A percentile compares a stretch with the other conserved stretches of the same genome.
Evolutionary conservation across 2,888 invertebrate species (phyloP).

Genomic region (Halocaridina rubra): DNA sequence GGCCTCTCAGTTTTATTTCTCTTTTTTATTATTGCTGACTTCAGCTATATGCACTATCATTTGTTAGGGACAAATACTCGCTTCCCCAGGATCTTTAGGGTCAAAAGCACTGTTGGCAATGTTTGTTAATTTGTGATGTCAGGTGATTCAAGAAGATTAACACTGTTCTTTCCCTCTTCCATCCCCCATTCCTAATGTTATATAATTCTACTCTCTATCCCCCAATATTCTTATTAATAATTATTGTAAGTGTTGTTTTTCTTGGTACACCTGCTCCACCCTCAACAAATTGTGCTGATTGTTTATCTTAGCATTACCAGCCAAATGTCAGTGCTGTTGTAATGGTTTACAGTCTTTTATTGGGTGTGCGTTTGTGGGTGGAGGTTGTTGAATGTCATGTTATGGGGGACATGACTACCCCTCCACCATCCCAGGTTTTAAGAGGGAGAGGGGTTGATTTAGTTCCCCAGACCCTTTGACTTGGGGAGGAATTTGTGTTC

Average conservation of each 20-base stretch:
- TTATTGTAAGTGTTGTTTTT: neutral
- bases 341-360: slow-evolving; percentile 18
- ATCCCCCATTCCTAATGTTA: slow-evolving; percentile 11
- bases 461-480: neutral
- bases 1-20: slow-evolving; percentile 1
- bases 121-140: slow-evolving; percentile 30
- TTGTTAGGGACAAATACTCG: slow-evolving; percentile 50
- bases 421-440: neutral
- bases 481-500: slow-evolving; percentile 38
- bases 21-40: slow-evolving; percentile 34
- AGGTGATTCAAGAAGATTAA: slow-evolving; percentile 4
- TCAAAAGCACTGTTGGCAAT: slow-evolving; percentile 27
- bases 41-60: slow-evolving; percentile 45
- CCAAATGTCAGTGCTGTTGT: slow-evolving; percentile 7
- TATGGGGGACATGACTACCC: slow-evolving; percentile 15
- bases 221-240: too few relatives aligned
- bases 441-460: neutral
- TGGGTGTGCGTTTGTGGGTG: slow-evolving; percentile 22
- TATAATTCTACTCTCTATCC: slow-evolving; percentile 5
- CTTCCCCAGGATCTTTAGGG: slow-evolving; percentile 15
- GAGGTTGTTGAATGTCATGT: slow-evolving; percentile 21
- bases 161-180: neutral
- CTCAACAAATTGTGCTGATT: slow-evolving; percentile 9
- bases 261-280: slow-evolving; percentile 14
- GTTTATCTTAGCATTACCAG: neutral